These are phyloP conservation scores for Ariolimax columbianus DNA, from an alignment of 2,888 invertebrate species.

Conservation along the genomic window DNA sequence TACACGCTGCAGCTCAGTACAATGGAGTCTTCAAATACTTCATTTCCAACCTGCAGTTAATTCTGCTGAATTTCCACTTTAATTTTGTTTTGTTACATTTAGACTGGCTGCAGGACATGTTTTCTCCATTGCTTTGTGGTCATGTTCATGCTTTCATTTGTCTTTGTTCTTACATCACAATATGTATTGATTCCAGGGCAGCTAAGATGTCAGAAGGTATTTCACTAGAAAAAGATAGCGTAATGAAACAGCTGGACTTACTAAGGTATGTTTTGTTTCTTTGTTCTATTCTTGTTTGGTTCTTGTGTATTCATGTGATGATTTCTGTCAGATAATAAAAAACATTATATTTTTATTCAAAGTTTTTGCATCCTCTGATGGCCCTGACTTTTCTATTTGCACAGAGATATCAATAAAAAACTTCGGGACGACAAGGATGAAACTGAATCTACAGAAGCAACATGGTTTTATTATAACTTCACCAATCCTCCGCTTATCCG, in stretches of 20 bases:
- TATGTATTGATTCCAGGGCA: slow-evolving; percentile 66
- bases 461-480: too few relatives aligned
- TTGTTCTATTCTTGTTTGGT: background rate
- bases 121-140: background rate
- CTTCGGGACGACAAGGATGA: slow-evolving; percentile 79
- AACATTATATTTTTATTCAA: too few relatives aligned
- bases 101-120: background rate
- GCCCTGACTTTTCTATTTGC: background rate
- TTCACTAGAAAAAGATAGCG: slow-evolving; percentile 79
- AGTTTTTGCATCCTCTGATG: too few relatives aligned
- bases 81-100: too few relatives aligned
- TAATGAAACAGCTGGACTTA: slow-evolving; percentile 79
- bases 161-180: background rate
- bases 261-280: slow-evolving; percentile 76
- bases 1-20: too few relatives aligned
- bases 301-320: background rate
- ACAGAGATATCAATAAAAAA: slow-evolving; percentile 78
- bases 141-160: background rate
- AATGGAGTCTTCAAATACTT: too few relatives aligned
- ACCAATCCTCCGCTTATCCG: too few relatives aligned
- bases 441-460: slow-evolving; percentile 72
- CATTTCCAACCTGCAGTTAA: too few relatives aligned
- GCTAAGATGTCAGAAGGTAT: slow-evolving; percentile 80
- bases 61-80: too few relatives aligned
- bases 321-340: too few relatives aligned